phyloP scores from a whole-genome alignment of 2,797 vertebrate species.

The Xiphorhynchus erythropygius region DNA sequence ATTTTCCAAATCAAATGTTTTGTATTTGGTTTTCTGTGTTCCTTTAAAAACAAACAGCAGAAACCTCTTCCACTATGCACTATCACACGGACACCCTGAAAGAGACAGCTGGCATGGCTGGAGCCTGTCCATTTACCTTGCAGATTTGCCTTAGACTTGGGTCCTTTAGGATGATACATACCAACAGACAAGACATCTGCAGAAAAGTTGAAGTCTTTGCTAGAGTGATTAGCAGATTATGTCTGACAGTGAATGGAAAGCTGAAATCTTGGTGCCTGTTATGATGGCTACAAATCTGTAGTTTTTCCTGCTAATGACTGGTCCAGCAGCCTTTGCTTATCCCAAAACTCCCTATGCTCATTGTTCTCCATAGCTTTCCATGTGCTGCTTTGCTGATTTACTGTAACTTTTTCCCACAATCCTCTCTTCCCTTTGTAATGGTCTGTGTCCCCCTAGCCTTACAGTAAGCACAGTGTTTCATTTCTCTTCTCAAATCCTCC shows the following conservation, averaged over 20 bases:
- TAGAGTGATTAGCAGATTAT: neutral
- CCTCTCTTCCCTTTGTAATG: neutral
- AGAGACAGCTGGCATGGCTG: neutral
- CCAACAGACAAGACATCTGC: neutral
- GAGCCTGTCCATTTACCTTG: neutral
- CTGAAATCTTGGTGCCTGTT: neutral
- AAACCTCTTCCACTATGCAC: neutral
- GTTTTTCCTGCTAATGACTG: neutral
- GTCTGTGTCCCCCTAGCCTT: neutral
- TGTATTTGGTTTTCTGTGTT: neutral
- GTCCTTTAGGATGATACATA: neutral
- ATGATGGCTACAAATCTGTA: neutral
- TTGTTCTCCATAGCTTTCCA: neutral
- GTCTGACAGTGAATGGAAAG: neutral
- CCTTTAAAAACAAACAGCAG: slow-evolving; percentile 1
- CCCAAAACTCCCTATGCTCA: rapidly evolving
- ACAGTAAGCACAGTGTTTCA: neutral
- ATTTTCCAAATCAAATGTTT: neutral
- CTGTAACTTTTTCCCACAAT: neutral
- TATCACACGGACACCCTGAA: neutral
- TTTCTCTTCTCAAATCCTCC: neutral
- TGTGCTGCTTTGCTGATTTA: neutral
- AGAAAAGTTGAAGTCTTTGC: neutral
- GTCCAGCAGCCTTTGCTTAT: neutral
- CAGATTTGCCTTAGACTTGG: neutral